phyloP scores from a whole-genome alignment of 2,113 vertebrate species.

The Mustelus asterias region DNA sequence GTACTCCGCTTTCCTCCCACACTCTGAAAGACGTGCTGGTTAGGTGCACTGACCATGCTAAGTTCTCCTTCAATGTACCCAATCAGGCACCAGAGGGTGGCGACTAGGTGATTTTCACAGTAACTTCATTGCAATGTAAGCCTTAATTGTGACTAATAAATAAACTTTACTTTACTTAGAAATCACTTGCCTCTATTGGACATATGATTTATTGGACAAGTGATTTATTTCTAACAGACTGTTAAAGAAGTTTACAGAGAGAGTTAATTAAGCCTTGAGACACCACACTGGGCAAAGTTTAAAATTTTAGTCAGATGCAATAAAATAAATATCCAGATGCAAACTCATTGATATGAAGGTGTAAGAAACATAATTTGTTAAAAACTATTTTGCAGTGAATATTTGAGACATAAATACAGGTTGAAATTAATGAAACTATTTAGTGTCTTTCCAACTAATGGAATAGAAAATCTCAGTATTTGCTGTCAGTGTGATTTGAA shows the following conservation, averaged over 20 bases:
- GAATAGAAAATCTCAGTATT: neutral
- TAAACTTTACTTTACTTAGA: neutral
- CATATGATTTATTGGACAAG: neutral
- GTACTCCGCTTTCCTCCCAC: too few relatives aligned
- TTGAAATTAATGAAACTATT: neutral
- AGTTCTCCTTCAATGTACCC: too few relatives aligned
- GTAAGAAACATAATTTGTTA: neutral
- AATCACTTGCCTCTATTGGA: neutral
- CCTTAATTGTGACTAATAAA: too few relatives aligned
- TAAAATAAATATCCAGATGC: neutral
- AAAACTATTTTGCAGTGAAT: neutral
- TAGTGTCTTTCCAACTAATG: neutral
- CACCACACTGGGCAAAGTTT: neutral
- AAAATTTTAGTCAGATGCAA: neutral
- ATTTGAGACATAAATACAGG: neutral
- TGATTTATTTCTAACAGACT: neutral
- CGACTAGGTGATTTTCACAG: too few relatives aligned
- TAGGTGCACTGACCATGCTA: too few relatives aligned
- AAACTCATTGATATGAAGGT: neutral
- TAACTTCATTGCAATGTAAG: too few relatives aligned
- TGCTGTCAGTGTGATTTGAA: neutral
- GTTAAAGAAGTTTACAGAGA: neutral
- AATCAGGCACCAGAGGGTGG: too few relatives aligned
- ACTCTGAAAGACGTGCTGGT: too few relatives aligned
- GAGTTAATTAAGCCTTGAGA: neutral